Percentiles rank a stretch among this genome's conserved stretches.
Evolutionary conservation across 2,113 vertebrate species (phyloP).

Genomic region (Dermatemys mawii): DNA sequence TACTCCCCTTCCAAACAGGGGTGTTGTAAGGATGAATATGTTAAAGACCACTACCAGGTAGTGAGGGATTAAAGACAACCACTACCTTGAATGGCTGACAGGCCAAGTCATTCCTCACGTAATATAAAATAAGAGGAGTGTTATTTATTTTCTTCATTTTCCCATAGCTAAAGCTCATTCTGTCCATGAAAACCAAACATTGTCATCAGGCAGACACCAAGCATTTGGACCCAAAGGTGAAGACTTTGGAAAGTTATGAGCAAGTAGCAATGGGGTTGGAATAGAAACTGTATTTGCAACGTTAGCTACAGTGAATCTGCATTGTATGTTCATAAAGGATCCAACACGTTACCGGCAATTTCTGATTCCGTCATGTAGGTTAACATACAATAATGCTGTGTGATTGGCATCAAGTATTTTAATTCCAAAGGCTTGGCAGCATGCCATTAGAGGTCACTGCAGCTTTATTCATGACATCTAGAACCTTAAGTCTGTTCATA

Average conservation of each 20-base stretch:
- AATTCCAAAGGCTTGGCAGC: conserved; percentile 4
- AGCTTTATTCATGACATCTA: background rate
- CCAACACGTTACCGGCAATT: background rate
- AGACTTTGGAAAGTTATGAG: background rate
- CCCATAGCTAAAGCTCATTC: background rate
- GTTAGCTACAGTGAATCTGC: background rate
- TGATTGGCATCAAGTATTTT: background rate
- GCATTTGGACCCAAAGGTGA: background rate
- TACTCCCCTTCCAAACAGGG: background rate
- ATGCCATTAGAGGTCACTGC: conserved; percentile 16
- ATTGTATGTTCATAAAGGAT: background rate
- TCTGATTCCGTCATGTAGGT: background rate
- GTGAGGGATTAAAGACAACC: background rate
- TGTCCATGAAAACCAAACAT: background rate
- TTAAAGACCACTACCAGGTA: background rate
- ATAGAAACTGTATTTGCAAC: background rate
- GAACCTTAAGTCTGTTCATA: background rate
- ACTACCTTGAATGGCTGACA: accelerated
- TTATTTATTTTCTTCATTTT: accelerated
- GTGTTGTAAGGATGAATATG: background rate
- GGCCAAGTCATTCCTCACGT: background rate
- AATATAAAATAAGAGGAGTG: background rate
- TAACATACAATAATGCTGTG: accelerated
- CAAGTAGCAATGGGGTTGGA: background rate
- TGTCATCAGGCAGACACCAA: background rate